Percentiles rank a stretch among this genome's conserved stretches.
Conservation (phyloP, 2,888 invertebrate genomes). For the Nephrotoma guestfalica region DNA sequence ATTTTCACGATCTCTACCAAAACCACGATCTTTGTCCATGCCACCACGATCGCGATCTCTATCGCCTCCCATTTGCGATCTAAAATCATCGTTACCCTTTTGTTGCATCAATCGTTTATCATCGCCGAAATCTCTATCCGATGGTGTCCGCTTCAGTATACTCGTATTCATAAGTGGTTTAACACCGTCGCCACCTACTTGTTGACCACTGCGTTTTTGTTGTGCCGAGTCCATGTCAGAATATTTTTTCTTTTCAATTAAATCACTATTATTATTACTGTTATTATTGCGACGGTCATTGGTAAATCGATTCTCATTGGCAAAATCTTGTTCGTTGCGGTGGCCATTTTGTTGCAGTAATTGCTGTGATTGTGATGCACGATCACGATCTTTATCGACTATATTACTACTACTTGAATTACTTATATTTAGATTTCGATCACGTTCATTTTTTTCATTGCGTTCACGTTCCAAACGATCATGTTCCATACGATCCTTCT, state of each 20-base stretch:
- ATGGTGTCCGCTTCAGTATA: slow-evolving; percentile 31
- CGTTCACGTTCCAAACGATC: slow-evolving; percentile 13
- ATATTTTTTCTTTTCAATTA: not conserved
- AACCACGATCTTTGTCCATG: slow-evolving; percentile 15
- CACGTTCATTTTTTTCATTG: slow-evolving; percentile 17
- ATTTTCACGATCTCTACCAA: slow-evolving; percentile 24
- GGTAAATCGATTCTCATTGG: slow-evolving; percentile 72
- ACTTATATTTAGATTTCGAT: slow-evolving; percentile 13
- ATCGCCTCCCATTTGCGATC: slow-evolving; percentile 14
- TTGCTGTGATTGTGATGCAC: slow-evolving; percentile 10
- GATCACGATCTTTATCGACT: slow-evolving; percentile 6
- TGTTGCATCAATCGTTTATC: not conserved
- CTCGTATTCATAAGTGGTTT: not conserved
- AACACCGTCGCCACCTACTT: too few species aligned
- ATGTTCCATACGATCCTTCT: slow-evolving; percentile 14
- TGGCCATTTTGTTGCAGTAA: slow-evolving; percentile 35
- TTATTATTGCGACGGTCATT: slow-evolving; percentile 40
- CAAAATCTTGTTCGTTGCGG: slow-evolving; percentile 59
- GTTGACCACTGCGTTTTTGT: not conserved
- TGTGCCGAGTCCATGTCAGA: not conserved
- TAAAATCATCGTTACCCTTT: slow-evolving; percentile 7
- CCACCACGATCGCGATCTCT: slow-evolving; percentile 17
- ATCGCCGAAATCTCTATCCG: not conserved
- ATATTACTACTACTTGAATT: slow-evolving; percentile 16
- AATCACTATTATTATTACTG: not conserved